Percentiles rank a stretch among this genome's conserved stretches.
Conservation (phyloP, 2,113 vertebrate genomes). For the human (Homo sapiens) region GRCh38 chr9:79311501-79312000, state of each 20-base stretch:
- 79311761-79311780: neutral
- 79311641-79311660: neutral
- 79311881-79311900: neutral
- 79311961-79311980: neutral
- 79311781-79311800: neutral
- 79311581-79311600: neutral
- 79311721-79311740: neutral
- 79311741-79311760: neutral
- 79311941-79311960: neutral
- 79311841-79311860: neutral
- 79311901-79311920: neutral
- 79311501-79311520: neutral
- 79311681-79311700: neutral
- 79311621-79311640: neutral
- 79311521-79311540: neutral
- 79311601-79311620: neutral
- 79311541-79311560: slow-evolving; percentile 34
- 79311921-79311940: neutral
- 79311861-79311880: neutral
- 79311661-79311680: neutral
- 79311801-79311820: neutral
- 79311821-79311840: neutral
- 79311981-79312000: neutral
- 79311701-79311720: neutral
- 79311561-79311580: neutral